Evolutionary conservation across 2,797 vertebrate genomes (phyloP), one percentile per base, ranked within the genome.

Genomic region (Typhlichthys eigenmanni): DNA sequence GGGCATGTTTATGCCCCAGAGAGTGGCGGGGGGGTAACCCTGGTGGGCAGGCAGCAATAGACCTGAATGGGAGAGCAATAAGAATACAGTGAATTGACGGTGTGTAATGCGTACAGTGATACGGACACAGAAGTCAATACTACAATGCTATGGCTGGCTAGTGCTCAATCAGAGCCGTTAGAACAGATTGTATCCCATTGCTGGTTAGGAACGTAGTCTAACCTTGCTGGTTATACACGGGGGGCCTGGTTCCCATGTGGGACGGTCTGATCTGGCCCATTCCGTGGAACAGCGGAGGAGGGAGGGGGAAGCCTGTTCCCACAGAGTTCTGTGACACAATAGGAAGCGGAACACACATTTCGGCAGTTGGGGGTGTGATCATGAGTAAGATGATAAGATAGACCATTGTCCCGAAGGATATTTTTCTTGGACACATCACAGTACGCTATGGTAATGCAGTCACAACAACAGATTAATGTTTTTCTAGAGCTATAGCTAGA

Each of bases 211-310:
- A 47, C 8, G 34, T 16, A 17, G 8, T 79, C 91, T 83, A 79
- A 96, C 96, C 92, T 83, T 92, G 69, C 58, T 94, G 96, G 68
- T 87, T 87, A 74, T 96, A 98, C 66, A 96, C 88, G 12, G 94
- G 87, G 73, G 91, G 88, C 85, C 96, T 91, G 47, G 92, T 68
- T 62, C 93, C 92, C 1, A 95, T 74, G 19, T 93, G 80, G 13
- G 94, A 76, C 50, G 92, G 87, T 72, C 93, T 89, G 17, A 96
- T 87, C 19, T 90, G 90, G 1, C 92, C 92, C 68, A 95, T 89
- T 74, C 90, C 94, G 49, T 93, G 84, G 83, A 94, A 97, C 2
- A 97, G 54, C 47, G 94, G 87, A 68, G 95, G 92, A 46, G 93
- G 91, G 12, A 96, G 86, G 60, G 95, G 87, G 72, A 96, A 95